Base-by-base conservation (phyloP, 2,797 vertebrate genomes). In the Myoxocephalus aenaeus region DNA sequence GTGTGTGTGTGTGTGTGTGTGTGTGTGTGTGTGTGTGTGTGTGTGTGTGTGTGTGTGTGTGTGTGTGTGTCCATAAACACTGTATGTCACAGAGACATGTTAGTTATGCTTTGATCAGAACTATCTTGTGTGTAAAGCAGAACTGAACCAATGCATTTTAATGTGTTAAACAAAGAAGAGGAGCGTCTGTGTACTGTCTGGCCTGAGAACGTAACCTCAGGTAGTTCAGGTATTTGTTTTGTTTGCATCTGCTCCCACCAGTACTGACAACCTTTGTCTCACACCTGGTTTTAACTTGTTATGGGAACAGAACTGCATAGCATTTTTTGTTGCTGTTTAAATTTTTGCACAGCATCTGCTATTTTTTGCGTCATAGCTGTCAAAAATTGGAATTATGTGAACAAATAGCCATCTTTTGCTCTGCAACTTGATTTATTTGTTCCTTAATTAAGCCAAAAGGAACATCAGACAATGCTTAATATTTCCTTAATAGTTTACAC, bases 81-180 rank as follows among this genome's bases (percentile, higher is more conserved):
- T 14, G 40, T 20, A 77, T 62, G 75, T 65, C 79, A 83, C 59
- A 65, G 53, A 85, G 83, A 66, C 44, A 73, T 8, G 81, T 61
- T 46, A 77, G 81, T 36, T 65, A 88, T 79, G 87, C 87, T 85
- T 88, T 89, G 79, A 90, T 89, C 86, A 27, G 32, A n/a, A 34
- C 4, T 3, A 34, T 66, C 51, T 53, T 29, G n/a, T 48, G 53
- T 51, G 48, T 44, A 25, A 75, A 46, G 20, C 32, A 32, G 32
- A 46, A 29, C 0, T 18, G 7, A 79, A 68, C 34, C 2, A 58
- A 67, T 3, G 50, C 53, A 58, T 64, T 79, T 27, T 27, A 66
- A 62, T 63, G n/a, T 14, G 38, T 36, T 10, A 14, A 73, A 75
- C 17, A 50, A 76, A 51, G 57, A 70, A 58, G 29, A 29, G 14